These are phyloP conservation scores for Lithophane ornitopus DNA, from an alignment of 2,888 invertebrate species.

Conservation along the genomic window DNA sequence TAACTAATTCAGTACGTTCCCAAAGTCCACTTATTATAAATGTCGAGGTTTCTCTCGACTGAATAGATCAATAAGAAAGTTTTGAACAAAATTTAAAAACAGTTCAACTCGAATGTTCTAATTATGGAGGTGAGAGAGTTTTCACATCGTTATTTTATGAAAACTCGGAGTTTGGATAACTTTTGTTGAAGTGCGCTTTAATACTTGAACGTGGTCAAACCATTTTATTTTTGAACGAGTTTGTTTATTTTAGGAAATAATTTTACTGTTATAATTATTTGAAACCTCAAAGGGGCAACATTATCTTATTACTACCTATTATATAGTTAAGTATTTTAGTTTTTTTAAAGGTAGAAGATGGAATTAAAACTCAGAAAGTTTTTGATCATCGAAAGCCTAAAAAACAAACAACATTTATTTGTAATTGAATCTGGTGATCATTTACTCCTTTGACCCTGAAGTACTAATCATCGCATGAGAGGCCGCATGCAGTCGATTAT, in stretches of 20 bases:
- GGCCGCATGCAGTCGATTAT: no score
- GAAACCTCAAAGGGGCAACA: background rate
- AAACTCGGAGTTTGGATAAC: slow-evolving; percentile 18
- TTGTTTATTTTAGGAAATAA: background rate
- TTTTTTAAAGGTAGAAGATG: background rate
- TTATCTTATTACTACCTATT: background rate
- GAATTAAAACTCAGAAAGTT: no score
- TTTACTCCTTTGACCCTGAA: background rate
- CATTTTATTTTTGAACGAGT: slow-evolving; percentile 3
- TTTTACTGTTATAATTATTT: background rate
- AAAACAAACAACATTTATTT: background rate
- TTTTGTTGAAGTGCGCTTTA: slow-evolving; percentile 32
- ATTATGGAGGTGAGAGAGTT: slow-evolving; percentile 45
- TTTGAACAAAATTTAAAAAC: slow-evolving; percentile 48
- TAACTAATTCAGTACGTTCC: slow-evolving; percentile 38
- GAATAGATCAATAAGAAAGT: slow-evolving; percentile 36
- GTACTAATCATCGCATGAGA: no score
- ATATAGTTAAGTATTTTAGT: background rate
- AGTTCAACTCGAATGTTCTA: slow-evolving; percentile 31
- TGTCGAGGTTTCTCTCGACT: slow-evolving; percentile 8
- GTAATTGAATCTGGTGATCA: background rate
- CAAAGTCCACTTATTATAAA: slow-evolving; percentile 49
- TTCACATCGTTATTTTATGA: slow-evolving; percentile 54
- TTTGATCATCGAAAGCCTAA: background rate
- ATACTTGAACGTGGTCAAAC: slow-evolving; percentile 1